phyloP scores from a whole-genome alignment of 2,113 vertebrate species.

The Laticauda laticaudata region DNA sequence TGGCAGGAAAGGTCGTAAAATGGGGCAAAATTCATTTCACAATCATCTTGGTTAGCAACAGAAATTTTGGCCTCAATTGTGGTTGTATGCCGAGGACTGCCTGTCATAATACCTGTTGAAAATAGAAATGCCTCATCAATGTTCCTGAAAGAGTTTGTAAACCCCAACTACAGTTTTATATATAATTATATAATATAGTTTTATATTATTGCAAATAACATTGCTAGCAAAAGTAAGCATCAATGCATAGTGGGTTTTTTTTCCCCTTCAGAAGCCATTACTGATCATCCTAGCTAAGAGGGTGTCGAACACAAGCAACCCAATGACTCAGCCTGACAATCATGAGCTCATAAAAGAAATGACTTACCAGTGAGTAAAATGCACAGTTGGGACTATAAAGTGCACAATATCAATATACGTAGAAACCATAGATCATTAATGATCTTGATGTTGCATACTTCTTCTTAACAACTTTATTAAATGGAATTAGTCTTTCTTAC shows the following conservation, averaged over 20 bases:
- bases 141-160: background rate
- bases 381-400: background rate
- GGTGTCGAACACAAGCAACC: too few relatives aligned
- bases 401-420: background rate
- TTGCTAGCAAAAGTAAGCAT: background rate
- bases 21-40: too few relatives aligned
- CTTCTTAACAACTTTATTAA: background rate
- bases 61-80: too few relatives aligned
- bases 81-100: too few relatives aligned
- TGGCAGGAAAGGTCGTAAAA: too few relatives aligned
- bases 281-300: too few relatives aligned
- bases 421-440: background rate
- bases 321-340: background rate
- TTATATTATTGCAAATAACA: background rate
- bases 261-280: background rate
- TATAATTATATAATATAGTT: too few relatives aligned
- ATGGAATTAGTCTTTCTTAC: background rate
- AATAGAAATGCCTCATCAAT: background rate
- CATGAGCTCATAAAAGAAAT: background rate
- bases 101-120: background rate
- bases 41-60: too few relatives aligned
- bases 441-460: background rate
- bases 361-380: background rate
- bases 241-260: background rate
- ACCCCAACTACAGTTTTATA: too few relatives aligned